A percentile compares a stretch with the other conserved stretches of the same genome.
These are phyloP conservation scores for Heliconius himera DNA, from an alignment of 1,140 invertebrate genomes.

Conservation along the genomic window DNA sequence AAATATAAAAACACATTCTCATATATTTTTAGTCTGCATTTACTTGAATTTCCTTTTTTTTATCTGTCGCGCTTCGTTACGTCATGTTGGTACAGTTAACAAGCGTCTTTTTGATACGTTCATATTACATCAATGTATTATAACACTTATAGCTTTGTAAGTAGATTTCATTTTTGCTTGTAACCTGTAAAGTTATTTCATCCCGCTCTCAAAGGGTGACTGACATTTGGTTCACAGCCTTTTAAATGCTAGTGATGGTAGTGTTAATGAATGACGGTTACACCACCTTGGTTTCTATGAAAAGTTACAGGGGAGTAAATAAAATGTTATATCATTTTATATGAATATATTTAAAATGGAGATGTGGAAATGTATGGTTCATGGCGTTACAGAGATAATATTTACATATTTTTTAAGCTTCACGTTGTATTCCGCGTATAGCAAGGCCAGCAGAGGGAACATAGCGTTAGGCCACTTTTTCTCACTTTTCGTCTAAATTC, in stretches of 20 bases:
- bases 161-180: background rate
- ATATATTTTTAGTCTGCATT: slow-evolving; percentile 1
- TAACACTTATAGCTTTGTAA: background rate
- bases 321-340: background rate
- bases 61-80: slow-evolving; percentile 10
- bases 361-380: too few species aligned
- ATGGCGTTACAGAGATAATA: too few species aligned
- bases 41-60: slow-evolving; percentile 3
- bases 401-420: too few species aligned
- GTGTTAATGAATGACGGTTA: slow-evolving; percentile 8
- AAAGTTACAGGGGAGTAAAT: background rate
- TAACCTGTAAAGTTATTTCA: background rate
- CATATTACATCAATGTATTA: background rate
- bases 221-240: slow-evolving; percentile 1
- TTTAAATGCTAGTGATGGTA: slow-evolving; percentile 4
- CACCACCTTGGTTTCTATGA: background rate
- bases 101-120: slow-evolving; percentile 3
- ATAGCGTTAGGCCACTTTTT: too few species aligned
- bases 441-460: too few species aligned
- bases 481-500: too few species aligned
- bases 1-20: background rate
- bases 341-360: background rate
- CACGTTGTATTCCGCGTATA: too few species aligned
- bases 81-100: slow-evolving; percentile 11
- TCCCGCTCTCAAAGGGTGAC: slow-evolving; percentile 1